Evolutionary conservation across 2,888 invertebrate genomes (phyloP).

Genomic region (Tipula unca): DNA sequence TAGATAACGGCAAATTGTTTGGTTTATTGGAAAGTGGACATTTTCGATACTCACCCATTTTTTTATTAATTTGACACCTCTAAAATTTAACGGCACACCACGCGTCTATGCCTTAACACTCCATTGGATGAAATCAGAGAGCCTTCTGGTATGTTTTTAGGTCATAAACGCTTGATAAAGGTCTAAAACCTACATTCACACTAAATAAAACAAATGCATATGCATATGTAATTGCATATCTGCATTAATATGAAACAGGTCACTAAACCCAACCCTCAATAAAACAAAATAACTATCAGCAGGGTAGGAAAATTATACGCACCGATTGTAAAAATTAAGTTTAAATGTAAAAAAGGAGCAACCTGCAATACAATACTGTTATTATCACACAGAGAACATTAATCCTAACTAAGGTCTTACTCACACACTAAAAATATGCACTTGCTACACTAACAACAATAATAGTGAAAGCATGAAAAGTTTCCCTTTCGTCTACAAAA

Average conservation of each 20-base stretch:
- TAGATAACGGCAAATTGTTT: too few species aligned
- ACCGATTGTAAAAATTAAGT: background rate
- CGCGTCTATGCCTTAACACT: too few species aligned
- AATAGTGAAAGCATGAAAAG: background rate
- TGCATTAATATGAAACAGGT: background rate
- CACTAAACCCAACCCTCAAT: background rate
- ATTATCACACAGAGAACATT: background rate
- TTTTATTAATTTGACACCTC: too few species aligned
- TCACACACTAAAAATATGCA: background rate
- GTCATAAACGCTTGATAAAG: too few species aligned
- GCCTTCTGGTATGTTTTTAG: too few species aligned
- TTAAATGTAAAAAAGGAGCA: background rate
- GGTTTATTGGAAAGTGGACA: too few species aligned
- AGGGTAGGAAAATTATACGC: background rate
- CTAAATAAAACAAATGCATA: too few species aligned
- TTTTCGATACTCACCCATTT: too few species aligned
- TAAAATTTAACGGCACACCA: too few species aligned
- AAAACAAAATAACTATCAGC: background rate
- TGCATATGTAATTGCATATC: too few species aligned
- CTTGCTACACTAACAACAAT: background rate
- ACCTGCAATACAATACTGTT: background rate
- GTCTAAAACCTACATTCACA: too few species aligned
- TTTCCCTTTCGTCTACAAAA: background rate
- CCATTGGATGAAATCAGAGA: too few species aligned
- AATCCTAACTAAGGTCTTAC: background rate